Conservation (phyloP, 2,888 invertebrate species). For the Drosophila siamana region DNA sequence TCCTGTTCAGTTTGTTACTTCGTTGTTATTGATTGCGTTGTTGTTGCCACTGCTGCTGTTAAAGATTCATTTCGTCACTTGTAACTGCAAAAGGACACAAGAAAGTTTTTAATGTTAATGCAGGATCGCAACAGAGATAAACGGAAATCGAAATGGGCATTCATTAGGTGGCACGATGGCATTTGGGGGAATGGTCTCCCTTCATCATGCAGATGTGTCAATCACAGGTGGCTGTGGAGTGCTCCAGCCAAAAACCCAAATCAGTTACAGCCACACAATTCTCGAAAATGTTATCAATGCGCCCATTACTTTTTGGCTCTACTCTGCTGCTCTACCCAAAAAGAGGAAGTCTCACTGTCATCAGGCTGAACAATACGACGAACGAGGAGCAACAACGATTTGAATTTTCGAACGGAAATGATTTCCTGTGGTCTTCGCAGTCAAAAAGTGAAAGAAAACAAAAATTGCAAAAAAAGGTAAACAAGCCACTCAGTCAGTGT, state of each 20-base stretch:
- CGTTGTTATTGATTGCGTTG: slow-evolving; percentile 53
- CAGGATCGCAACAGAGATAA: background rate
- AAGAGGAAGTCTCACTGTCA: slow-evolving; percentile 68
- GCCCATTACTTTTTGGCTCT: background rate
- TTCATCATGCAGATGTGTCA: slow-evolving; percentile 56
- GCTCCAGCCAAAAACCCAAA: slow-evolving; percentile 57
- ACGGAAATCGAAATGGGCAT: slow-evolving; percentile 57
- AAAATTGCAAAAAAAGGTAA: slow-evolving; percentile 57
- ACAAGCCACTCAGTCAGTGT: slow-evolving; percentile 47
- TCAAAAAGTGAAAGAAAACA: background rate
- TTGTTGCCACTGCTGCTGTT: slow-evolving; percentile 41
- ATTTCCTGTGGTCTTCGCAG: slow-evolving; percentile 40
- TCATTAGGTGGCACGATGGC: slow-evolving; percentile 36
- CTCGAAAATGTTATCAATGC: slow-evolving; percentile 33
- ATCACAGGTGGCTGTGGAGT: slow-evolving; percentile 61
- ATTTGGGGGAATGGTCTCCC: background rate
- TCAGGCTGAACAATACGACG: slow-evolving; percentile 33
- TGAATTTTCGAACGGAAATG: slow-evolving; percentile 72
- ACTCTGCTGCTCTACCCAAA: slow-evolving; percentile 33
- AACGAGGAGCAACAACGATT: slow-evolving; percentile 38
- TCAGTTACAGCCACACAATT: slow-evolving; percentile 64
- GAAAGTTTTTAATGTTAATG: slow-evolving; percentile 54
- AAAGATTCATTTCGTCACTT: slow-evolving; percentile 70
- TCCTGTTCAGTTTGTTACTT: slow-evolving; percentile 35
- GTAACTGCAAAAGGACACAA: slow-evolving; percentile 65